Conservation (phyloP, 2,797 vertebrate species). For the Pteronotus mesoamericanus region DNA sequence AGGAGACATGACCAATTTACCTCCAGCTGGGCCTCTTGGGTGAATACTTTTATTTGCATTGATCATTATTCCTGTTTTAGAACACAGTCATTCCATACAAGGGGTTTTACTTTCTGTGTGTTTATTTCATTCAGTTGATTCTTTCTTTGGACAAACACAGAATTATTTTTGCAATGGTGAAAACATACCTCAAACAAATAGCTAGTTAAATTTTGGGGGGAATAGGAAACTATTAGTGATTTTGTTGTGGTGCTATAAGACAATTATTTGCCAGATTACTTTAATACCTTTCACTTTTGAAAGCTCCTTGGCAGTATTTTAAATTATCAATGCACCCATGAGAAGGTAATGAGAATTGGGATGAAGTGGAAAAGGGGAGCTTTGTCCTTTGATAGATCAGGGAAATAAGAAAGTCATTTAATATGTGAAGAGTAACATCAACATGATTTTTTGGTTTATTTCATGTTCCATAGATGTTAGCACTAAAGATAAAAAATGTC, state of each 20-base stretch:
- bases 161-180: neutral
- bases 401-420: neutral
- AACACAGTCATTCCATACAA: neutral
- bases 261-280: neutral
- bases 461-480: neutral
- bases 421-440: neutral
- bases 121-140: neutral
- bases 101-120: neutral
- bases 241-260: neutral
- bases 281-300: neutral
- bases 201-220: neutral
- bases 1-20: neutral
- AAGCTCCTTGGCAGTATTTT: neutral
- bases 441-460: neutral
- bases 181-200: neutral
- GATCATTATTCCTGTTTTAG: neutral
- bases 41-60: neutral
- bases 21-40: neutral
- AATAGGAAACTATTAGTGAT: neutral
- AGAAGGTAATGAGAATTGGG: neutral
- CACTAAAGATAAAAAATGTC: neutral
- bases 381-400: neutral
- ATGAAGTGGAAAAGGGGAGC: neutral
- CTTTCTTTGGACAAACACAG: neutral
- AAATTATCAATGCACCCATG: neutral